Conservation (phyloP, 2,888 invertebrate genomes). For the Proisotoma minuta region DNA sequence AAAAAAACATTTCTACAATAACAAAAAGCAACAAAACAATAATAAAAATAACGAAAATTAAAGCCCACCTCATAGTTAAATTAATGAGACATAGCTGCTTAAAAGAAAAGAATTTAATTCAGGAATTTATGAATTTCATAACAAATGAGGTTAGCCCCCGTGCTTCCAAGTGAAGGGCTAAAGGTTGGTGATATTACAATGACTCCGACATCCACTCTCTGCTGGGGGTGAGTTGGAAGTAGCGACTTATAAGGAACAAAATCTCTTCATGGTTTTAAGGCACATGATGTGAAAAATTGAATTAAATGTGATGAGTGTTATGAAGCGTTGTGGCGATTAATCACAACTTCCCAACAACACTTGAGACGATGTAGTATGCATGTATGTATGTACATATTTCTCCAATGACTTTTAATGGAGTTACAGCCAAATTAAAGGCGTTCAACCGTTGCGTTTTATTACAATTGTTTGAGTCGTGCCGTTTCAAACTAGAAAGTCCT, state of each 20-base stretch:
- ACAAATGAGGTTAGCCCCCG: too few relatives aligned
- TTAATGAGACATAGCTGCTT: too few relatives aligned
- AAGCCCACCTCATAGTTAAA: too few relatives aligned
- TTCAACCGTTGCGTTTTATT: slow-evolving; percentile 6
- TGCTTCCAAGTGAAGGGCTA: neutral
- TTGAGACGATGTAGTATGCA: neutral
- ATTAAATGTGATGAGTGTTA: slow-evolving; percentile 44
- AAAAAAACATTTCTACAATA: too few relatives aligned
- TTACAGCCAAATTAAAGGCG: neutral
- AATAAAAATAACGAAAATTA: too few relatives aligned
- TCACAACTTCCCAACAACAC: slow-evolving; percentile 21
- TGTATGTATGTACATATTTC: neutral
- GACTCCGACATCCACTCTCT: neutral
- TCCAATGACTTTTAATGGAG: slow-evolving; percentile 11
- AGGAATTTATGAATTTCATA: too few relatives aligned
- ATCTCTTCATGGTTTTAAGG: slow-evolving; percentile 28
- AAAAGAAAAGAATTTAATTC: too few relatives aligned
- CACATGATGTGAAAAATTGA: slow-evolving; percentile 42
- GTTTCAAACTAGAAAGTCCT: too few relatives aligned
- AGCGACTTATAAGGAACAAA: neutral
- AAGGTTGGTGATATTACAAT: neutral
- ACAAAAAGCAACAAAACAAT: too few relatives aligned
- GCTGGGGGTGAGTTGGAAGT: neutral
- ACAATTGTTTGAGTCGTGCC: too few relatives aligned
- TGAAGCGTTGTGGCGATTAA: slow-evolving; percentile 37